Evolutionary conservation across 2,888 invertebrate species (phyloP), one percentile per base, ranked within the genome.

Genomic region (Chrysina gloriosa): DNA sequence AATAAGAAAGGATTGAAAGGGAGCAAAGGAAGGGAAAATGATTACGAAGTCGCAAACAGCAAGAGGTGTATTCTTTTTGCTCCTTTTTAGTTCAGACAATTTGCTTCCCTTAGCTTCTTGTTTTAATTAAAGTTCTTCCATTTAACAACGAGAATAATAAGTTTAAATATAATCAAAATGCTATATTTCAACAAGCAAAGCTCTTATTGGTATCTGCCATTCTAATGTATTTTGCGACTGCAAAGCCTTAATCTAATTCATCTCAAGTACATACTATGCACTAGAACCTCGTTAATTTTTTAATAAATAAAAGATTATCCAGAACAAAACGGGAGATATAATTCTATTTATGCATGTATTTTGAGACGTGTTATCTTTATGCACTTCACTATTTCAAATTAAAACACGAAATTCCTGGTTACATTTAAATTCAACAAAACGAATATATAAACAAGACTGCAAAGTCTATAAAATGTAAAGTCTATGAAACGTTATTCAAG

Each of bases 101-200:
- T 58, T 39, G 11, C 7, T 58, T 58, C 39, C 21, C 14, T 19
- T n/a, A 9, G 7, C 21, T 54, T 36, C 23, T 36, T 39, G 21
- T 58, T 39, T 58, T 58, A 58, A 58, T 58, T 39, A 58, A 58
- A 58, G 39, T 6, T 7, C 39, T 58, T 31, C 34, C 9, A 34
- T 9, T 54, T 25, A 36, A 23, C 36, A 21, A 56, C n/a, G 25
- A 36, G 6, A 3, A 23, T n/a, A n/a, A n/a, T n/a, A n/a, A n/a
- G n/a, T n/a, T n/a, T n/a, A n/a, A n/a, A n/a, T n/a, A n/a, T n/a
- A n/a, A n/a, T n/a, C n/a, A n/a, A n/a, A n/a, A n/a, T n/a, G n/a
- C n/a, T n/a, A n/a, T n/a, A n/a, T n/a, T n/a, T n/a, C n/a, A n/a
- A n/a, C n/a, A n/a, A n/a, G n/a, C n/a, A n/a, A n/a, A n/a, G n/a